Evolutionary conservation across 2,113 vertebrate genomes (phyloP), one percentile per base, ranked within the genome.

Genomic region (Epinephelus lanceolatus): DNA sequence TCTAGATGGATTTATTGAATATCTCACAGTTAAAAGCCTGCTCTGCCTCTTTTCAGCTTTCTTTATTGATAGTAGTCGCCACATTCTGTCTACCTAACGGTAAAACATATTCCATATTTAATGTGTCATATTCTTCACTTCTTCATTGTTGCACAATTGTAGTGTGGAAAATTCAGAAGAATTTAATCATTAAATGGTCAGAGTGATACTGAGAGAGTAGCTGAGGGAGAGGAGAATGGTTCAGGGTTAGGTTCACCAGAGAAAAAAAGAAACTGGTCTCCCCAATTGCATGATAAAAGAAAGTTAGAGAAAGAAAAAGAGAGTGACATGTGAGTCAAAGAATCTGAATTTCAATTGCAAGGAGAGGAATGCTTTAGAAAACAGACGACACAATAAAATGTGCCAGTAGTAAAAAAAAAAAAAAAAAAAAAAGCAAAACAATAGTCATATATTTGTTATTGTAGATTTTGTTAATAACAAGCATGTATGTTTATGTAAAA

Each of bases 261-360:
- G 55, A 79, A 78, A 68, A 30, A 63, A 66, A 71, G 67, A 49
- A 67, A 67, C 77, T 37, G 45, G 67, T 45, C 75, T 37, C 51
- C 65, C 47, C 25, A 52, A 57, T 33, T 84, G 76, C 89, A 77
- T 49, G 25, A 84, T 70, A 74, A 84, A 82, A 85, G 82, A 90
- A 61, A 81, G 63, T 72, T 27, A 25, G 51, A 83, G 78, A 79
- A 67, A 83, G 84, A 88, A 71, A 82, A 78, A 56, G 73, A 81
- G 69, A 70, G 73, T 65, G 84, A 86, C 84, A 81, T 70, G 76
- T 52, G 86, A 89, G 83, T 80, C 56, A 63, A 89, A 88, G 71
- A 88, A 83, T 76, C 77, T 81, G 89, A 88, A 93, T 92, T 87
- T 84, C 56, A 93, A 83, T 83, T 76, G 33, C 83, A 82, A 69